Evolutionary conservation across 1,140 invertebrate species (phyloP).

Genomic region (Uloborus diversus): DNA sequence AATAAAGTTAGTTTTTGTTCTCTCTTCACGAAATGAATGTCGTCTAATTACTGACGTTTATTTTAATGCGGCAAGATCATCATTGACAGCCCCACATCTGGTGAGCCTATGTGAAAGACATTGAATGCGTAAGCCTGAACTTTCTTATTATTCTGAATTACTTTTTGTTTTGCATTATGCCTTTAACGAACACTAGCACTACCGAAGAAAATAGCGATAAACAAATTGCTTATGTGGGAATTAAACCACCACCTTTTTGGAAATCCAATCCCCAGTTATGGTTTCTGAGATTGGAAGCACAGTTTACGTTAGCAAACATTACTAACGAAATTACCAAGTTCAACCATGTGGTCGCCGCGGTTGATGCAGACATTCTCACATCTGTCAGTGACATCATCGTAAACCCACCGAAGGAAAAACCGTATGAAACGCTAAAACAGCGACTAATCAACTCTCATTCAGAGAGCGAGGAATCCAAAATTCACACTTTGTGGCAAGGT

Average conservation of each 20-base stretch:
- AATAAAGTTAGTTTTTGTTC: no score
- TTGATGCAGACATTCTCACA: not conserved
- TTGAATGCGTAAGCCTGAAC: no score
- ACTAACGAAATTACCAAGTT: not conserved
- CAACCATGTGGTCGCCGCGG: not conserved
- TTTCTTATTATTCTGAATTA: no score
- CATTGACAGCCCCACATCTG: no score
- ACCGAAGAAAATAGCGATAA: no score
- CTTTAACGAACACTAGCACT: no score
- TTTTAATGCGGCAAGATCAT: no score
- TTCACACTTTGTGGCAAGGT: not conserved
- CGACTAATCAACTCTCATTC: not conserved
- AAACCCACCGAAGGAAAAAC: not conserved
- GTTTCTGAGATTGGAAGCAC: not conserved
- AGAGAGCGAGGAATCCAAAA: not conserved
- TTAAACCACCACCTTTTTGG: conserved; percentile 62
- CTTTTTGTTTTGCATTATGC: no score
- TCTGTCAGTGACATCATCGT: not conserved
- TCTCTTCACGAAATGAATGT: no score
- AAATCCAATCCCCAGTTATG: conserved; percentile 48
- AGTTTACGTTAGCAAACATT: not conserved
- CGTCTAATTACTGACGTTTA: no score
- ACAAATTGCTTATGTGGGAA: no score
- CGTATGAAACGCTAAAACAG: not conserved
- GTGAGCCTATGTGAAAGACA: no score